Conservation (phyloP, 2,797 vertebrate genomes). For the Cossypha polioptera region DNA sequence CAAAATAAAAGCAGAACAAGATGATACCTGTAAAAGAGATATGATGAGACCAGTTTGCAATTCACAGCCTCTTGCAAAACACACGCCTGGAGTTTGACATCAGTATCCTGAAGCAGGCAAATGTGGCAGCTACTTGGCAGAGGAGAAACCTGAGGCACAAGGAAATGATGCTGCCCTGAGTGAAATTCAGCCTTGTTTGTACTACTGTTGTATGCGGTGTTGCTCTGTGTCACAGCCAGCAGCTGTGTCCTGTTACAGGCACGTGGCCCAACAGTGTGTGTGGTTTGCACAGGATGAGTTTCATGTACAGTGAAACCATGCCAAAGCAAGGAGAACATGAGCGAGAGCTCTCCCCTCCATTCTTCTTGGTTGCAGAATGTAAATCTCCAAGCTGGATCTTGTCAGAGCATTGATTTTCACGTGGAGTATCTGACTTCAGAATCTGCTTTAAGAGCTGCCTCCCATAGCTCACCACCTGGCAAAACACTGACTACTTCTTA, state of each 20-base stretch:
- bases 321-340: background rate
- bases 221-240: background rate
- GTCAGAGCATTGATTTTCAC: background rate
- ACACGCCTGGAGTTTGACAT: background rate
- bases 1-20: background rate
- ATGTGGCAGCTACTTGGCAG: background rate
- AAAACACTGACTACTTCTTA: background rate
- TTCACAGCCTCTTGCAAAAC: background rate
- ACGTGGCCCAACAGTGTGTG: accelerated
- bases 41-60: background rate
- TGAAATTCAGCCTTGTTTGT: background rate
- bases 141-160: background rate
- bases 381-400: background rate
- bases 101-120: background rate
- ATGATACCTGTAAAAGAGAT: background rate
- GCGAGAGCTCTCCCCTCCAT: background rate
- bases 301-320: background rate
- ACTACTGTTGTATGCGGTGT: accelerated
- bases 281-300: background rate
- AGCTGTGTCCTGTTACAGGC: background rate
- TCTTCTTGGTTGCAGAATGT: background rate
- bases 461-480: background rate
- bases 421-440: background rate
- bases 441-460: background rate
- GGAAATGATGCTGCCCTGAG: background rate